Conservation (phyloP, 2,888 invertebrate species). For the Drosophila atripex region DNA sequence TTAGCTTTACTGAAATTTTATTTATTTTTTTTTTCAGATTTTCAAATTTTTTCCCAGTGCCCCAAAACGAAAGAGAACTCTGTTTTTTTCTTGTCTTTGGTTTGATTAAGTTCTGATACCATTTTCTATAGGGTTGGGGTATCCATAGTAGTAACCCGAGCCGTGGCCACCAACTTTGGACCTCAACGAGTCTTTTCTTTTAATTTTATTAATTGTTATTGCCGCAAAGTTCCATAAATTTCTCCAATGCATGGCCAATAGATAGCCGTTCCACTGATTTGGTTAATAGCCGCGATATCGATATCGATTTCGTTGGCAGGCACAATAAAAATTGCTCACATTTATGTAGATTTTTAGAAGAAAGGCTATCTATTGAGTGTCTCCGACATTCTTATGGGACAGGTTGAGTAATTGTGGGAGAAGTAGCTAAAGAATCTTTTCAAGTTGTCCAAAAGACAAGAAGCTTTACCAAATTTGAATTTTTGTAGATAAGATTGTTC, state of each 20-base stretch:
- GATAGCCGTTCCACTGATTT: conserved; percentile 73
- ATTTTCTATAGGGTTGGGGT: neutral
- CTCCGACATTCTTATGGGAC: conserved; percentile 36
- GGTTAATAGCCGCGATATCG: conserved; percentile 71
- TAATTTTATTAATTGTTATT: conserved; percentile 81
- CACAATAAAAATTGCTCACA: conserved; percentile 74
- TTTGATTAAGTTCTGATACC: conserved; percentile 72
- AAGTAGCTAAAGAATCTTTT: conserved; percentile 7
- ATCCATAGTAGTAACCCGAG: conserved; percentile 58
- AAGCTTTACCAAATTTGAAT: conserved; percentile 32
- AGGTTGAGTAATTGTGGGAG: conserved; percentile 47
- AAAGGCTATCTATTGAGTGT: conserved; percentile 34
- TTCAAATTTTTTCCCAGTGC: conserved; percentile 20
- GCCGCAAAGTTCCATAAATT: conserved; percentile 75
- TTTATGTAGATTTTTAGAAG: conserved; percentile 41
- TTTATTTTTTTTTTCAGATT: no score
- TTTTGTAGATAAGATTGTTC: conserved; percentile 16
- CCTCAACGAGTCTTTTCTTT: conserved; percentile 38
- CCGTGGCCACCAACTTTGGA: conserved; percentile 55
- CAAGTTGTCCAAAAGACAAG: conserved; percentile 28
- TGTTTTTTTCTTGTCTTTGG: conserved; percentile 51
- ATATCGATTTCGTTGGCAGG: conserved; percentile 69
- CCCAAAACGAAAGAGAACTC: conserved; percentile 6
- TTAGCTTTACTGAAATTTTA: no score
- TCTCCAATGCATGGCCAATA: conserved; percentile 36